Percentiles rank a stretch among this genome's conserved stretches.
Evolutionary conservation across 2,113 vertebrate genomes (phyloP).

Genomic region (Malurus elegans): DNA sequence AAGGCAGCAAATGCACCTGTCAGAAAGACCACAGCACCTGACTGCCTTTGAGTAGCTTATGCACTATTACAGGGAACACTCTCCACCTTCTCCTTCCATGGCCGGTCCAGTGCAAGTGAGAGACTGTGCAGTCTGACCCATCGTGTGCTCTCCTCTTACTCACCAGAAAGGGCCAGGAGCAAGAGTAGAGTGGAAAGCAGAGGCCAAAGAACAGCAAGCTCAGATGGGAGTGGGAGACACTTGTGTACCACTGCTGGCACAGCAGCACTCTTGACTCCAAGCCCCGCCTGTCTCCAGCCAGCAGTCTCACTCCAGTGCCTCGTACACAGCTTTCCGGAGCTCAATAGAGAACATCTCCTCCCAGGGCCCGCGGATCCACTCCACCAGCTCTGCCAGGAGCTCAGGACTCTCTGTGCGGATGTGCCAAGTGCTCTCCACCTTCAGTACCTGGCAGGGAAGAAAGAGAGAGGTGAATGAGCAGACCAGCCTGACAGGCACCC

Average conservation of each 20-base stretch:
- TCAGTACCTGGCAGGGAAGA: slow-evolving; percentile 41
- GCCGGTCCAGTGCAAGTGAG: background rate
- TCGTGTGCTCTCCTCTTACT: background rate
- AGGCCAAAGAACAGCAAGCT: slow-evolving; percentile 21
- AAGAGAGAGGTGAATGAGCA: background rate
- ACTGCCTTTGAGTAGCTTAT: background rate
- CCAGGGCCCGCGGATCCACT: slow-evolving; percentile 56
- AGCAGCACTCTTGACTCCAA: background rate
- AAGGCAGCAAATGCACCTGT: background rate
- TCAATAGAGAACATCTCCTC: slow-evolving; percentile 56
- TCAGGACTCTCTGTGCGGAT: slow-evolving; percentile 54
- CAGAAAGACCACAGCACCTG: background rate
- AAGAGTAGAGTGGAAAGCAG: slow-evolving; percentile 3
- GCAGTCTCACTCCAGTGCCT: slow-evolving; percentile 45
- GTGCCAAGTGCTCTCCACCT: slow-evolving; percentile 62
- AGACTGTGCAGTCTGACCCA: background rate
- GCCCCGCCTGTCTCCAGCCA: background rate
- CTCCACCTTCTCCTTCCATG: background rate
- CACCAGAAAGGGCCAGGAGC: background rate
- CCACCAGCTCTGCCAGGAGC: slow-evolving; percentile 49
- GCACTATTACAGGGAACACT: background rate
- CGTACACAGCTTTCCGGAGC: background rate
- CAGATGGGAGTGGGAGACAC: background rate
- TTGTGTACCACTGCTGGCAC: background rate
- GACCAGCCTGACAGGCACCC: background rate